Evolutionary conservation across 1,140 invertebrate genomes (phyloP).

Genomic region (Polyergus mexicanus): DNA sequence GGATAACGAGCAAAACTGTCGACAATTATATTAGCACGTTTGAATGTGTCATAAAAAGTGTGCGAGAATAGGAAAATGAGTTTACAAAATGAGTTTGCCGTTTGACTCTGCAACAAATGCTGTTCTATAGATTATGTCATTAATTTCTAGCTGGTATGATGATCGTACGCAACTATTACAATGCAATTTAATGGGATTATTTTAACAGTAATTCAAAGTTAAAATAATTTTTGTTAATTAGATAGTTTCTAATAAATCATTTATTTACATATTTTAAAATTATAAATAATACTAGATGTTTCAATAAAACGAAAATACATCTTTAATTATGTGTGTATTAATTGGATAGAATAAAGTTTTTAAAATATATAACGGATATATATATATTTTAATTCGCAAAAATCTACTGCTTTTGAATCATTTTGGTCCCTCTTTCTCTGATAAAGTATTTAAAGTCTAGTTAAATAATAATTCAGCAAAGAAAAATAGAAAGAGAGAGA

Average conservation of each 20-base stretch:
- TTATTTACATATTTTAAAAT: background rate
- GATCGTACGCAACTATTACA: constrained; percentile 36
- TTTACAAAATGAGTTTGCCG: constrained; percentile 45
- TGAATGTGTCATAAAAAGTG: constrained; percentile 47
- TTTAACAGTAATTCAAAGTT: background rate
- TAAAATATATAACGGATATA: background rate
- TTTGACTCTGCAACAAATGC: constrained; percentile 26
- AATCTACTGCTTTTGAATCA: background rate
- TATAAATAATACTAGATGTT: background rate
- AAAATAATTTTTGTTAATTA: constrained; percentile 37
- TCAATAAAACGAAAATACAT: background rate
- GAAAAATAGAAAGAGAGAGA: too few species aligned
- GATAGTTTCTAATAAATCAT: background rate
- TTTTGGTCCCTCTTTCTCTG: background rate
- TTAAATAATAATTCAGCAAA: background rate
- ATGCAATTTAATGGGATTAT: constrained; percentile 4
- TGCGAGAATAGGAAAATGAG: constrained; percentile 39
- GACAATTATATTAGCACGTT: constrained; percentile 49
- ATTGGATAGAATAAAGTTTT: background rate
- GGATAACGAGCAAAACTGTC: constrained; percentile 54
- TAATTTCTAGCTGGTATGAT: constrained; percentile 41
- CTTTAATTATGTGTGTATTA: background rate
- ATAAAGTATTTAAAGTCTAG: background rate
- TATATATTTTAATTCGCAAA: background rate
- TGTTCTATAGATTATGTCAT: constrained; percentile 33